Percentiles rank a stretch among this genome's conserved stretches.
These are phyloP conservation scores for Thalassophryne amazonica DNA, from an alignment of 2,797 vertebrate species.

Conservation along the genomic window DNA sequence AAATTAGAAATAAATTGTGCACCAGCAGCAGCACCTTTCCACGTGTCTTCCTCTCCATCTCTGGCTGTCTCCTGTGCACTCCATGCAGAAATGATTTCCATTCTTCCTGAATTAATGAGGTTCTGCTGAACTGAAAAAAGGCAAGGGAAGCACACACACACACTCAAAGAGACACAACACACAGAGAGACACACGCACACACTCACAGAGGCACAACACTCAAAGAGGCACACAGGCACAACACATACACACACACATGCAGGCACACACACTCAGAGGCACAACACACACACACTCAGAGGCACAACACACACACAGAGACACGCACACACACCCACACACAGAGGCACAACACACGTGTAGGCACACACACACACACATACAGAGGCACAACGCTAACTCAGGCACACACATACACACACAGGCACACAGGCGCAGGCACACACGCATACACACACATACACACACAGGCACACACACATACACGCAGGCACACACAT, in stretches of 20 bases:
- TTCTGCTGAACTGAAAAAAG: conserved; percentile 83
- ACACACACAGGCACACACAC: conserved; percentile 16
- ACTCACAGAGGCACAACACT: neutral
- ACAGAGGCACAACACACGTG: conserved; percentile 16
- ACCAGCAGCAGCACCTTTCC: conserved; percentile 31
- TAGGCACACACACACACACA: conserved; percentile 28
- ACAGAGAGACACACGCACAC: neutral
- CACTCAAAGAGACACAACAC: conserved; percentile 4
- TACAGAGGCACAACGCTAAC: neutral
- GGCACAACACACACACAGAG: conserved; percentile 23
- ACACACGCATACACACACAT: conserved; percentile 12
- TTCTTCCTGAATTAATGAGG: conserved; percentile 88
- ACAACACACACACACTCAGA: conserved; percentile 5
- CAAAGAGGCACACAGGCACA: too few species aligned
- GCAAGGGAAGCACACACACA: conserved; percentile 55
- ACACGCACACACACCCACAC: neutral
- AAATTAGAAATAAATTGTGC: conserved; percentile 10
- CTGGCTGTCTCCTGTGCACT: conserved; percentile 73
- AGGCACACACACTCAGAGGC: conserved; percentile 19
- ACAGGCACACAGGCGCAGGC: neutral
- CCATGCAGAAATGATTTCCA: conserved; percentile 83
- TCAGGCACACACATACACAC: conserved; percentile 15
- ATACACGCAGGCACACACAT: conserved; percentile 25
- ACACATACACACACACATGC: conserved; percentile 28
- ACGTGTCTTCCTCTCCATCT: conserved; percentile 65